phyloP scores from a whole-genome alignment of 30 jellyfish, hydroid and myxozoan genomes.

The Cassiopea xamachana region DNA sequence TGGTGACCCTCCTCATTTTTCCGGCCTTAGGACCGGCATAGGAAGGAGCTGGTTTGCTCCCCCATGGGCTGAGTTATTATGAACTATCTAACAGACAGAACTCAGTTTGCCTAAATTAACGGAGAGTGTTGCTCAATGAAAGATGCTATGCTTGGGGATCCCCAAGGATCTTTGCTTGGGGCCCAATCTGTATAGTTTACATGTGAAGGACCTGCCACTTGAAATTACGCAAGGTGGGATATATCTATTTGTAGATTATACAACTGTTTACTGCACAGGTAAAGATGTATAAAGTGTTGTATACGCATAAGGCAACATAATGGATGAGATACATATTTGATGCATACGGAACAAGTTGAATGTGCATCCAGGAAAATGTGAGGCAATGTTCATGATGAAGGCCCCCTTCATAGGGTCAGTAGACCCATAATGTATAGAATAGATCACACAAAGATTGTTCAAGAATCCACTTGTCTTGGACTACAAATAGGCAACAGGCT shows the following conservation, averaged over 20 bases:
- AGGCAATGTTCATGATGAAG: slow-evolving; percentile 53
- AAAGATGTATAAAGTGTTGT: slow-evolving; percentile 57
- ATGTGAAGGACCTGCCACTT: slow-evolving; percentile 73
- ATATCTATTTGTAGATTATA: slow-evolving; percentile 44
- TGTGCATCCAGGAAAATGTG: slow-evolving; percentile 52
- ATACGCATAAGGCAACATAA: slow-evolving; percentile 69
- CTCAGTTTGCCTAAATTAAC: slow-evolving; percentile 62
- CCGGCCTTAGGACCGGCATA: neutral
- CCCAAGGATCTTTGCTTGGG: slow-evolving; percentile 76
- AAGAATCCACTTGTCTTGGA: slow-evolving; percentile 53
- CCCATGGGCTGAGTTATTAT: neutral
- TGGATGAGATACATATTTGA: slow-evolving; percentile 56
- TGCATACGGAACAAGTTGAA: slow-evolving; percentile 63
- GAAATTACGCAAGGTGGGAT: slow-evolving; percentile 36
- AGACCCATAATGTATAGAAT: slow-evolving; percentile 61
- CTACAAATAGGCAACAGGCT: slow-evolving; percentile 56
- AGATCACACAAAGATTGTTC: slow-evolving; percentile 42
- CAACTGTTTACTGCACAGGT: slow-evolving; percentile 67
- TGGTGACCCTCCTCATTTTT: neutral
- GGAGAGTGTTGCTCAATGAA: slow-evolving; percentile 44
- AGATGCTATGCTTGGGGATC: slow-evolving; percentile 55
- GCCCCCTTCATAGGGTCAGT: slow-evolving; percentile 62
- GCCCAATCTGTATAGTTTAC: slow-evolving; percentile 36
- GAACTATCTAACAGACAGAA: slow-evolving; percentile 60
- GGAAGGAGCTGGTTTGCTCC: neutral